These are phyloP conservation scores for Drosophila lutescens DNA, from an alignment of 2,888 invertebrate species.

Conservation along the genomic window DNA sequence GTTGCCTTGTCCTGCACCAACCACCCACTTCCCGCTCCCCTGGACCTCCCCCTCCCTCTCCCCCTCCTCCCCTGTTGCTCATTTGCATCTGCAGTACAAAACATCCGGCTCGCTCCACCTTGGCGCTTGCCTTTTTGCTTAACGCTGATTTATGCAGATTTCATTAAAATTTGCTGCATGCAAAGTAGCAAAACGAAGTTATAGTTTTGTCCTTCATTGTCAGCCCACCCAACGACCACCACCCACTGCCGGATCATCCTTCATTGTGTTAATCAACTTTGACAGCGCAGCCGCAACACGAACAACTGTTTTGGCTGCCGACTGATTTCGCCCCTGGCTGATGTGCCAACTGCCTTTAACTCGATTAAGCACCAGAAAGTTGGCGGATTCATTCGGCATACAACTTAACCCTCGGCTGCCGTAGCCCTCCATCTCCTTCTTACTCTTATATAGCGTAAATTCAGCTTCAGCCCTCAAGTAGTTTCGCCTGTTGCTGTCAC, in stretches of 20 bases:
- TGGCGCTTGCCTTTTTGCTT: slow-evolving; percentile 37
- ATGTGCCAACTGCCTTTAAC: slow-evolving; percentile 63
- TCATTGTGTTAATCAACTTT: slow-evolving; percentile 81
- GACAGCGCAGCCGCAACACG: slow-evolving; percentile 73
- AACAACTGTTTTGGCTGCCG: slow-evolving; percentile 59
- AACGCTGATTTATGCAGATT: slow-evolving; percentile 81
- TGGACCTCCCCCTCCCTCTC: slow-evolving; percentile 7
- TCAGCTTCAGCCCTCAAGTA: slow-evolving; percentile 44
- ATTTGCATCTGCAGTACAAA: slow-evolving; percentile 67
- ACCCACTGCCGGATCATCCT: slow-evolving; percentile 60
- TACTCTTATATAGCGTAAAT: no score
- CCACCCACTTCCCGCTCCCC: background rate
- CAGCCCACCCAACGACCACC: background rate
- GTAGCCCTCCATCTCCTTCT: background rate
- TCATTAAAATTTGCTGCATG: slow-evolving; percentile 69
- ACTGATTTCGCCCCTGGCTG: slow-evolving; percentile 18
- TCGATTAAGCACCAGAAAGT: slow-evolving; percentile 63
- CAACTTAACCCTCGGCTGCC: background rate
- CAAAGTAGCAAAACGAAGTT: slow-evolving; percentile 70
- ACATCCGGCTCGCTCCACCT: slow-evolving; percentile 4
- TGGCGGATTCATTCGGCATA: slow-evolving; percentile 23
- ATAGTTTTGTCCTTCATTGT: slow-evolving; percentile 62
- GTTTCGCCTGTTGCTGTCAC: slow-evolving; percentile 71
- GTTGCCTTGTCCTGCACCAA: slow-evolving; percentile 18
- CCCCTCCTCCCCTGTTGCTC: slow-evolving; percentile 54